Evolutionary conservation across 2,888 invertebrate genomes (phyloP).

Genomic region (Stegophylla sp.): DNA sequence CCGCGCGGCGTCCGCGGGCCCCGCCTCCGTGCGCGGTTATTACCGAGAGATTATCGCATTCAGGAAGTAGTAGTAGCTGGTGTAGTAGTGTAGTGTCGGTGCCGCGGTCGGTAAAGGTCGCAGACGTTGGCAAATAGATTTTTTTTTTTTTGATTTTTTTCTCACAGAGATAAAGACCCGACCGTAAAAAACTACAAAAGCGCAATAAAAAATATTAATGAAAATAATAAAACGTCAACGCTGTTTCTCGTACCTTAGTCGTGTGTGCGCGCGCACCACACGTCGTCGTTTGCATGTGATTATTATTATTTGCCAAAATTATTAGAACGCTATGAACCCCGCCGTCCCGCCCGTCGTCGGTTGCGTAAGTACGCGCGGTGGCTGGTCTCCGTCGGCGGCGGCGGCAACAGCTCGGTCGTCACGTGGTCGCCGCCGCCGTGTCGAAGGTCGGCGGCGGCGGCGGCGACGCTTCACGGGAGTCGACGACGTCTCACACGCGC

Average conservation of each 20-base stretch:
- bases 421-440: slow-evolving; percentile 34
- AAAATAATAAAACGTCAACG: too few species aligned
- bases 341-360: background rate
- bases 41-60: slow-evolving; percentile 39
- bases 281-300: background rate
- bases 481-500: slow-evolving; percentile 32
- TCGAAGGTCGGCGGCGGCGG: slow-evolving; percentile 30
- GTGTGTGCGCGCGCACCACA: too few species aligned
- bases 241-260: too few species aligned
- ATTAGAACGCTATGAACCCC: background rate
- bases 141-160: slow-evolving; percentile 13
- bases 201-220: background rate
- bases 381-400: too few species aligned
- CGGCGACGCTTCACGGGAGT: slow-evolving; percentile 33
- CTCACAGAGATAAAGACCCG: background rate
- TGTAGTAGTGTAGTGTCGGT: background rate
- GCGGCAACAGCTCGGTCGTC: slow-evolving; percentile 15
- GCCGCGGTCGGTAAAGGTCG: slow-evolving; percentile 7
- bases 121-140: slow-evolving; percentile 12
- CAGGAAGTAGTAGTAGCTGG: slow-evolving; percentile 32
- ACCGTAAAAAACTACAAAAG: too few species aligned
- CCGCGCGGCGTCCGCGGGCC: background rate
- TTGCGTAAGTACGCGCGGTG: slow-evolving; percentile 34
- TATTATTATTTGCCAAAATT: background rate
- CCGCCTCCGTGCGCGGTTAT: background rate